Evolutionary conservation across 2,888 invertebrate genomes (phyloP).

Genomic region (Caenorhabditis japonica): DNA sequence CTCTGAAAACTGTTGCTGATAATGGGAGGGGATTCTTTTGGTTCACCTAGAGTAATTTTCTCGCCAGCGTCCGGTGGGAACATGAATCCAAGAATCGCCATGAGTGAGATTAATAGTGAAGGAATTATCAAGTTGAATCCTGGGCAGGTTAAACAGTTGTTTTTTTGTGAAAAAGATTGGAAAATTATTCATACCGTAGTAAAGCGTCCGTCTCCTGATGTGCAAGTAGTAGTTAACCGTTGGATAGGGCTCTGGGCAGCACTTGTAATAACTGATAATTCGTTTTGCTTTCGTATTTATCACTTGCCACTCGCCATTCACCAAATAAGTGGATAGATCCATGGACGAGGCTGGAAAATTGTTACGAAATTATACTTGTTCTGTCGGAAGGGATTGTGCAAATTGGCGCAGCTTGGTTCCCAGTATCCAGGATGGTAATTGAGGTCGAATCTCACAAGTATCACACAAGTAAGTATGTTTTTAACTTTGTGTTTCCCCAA

Average conservation of each 20-base stretch:
- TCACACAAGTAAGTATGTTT: too few relatives aligned
- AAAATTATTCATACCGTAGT: conserved; percentile 90
- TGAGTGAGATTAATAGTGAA: conserved; percentile 96
- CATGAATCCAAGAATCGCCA: conserved; percentile 97
- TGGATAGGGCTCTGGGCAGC: conserved; percentile 84
- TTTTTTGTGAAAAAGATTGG: too few relatives aligned
- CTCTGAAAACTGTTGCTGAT: conserved; percentile 55
- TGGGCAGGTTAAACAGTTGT: too few relatives aligned
- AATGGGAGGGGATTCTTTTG: too few relatives aligned
- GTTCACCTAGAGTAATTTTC: conserved; percentile 96
- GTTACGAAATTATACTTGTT: too few relatives aligned
- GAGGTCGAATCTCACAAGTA: too few relatives aligned
- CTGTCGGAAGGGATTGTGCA: too few relatives aligned
- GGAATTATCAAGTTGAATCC: conserved; percentile 98
- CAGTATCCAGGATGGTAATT: too few relatives aligned
- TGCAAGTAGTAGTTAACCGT: conserved; percentile 87
- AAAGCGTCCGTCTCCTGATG: conserved; percentile 94
- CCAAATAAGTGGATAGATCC: conserved; percentile 71
- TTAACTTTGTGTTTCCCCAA: too few relatives aligned
- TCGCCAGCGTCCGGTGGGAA: conserved; percentile 98
- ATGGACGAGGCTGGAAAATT: conserved; percentile 64
- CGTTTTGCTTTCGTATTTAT: conserved; percentile 77
- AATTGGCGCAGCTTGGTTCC: too few relatives aligned
- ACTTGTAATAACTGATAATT: conserved; percentile 81
- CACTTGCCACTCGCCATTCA: conserved; percentile 71